phyloP scores from a whole-genome alignment of 2,888 invertebrate genomes.

The Stegana nigrithorax region DNA sequence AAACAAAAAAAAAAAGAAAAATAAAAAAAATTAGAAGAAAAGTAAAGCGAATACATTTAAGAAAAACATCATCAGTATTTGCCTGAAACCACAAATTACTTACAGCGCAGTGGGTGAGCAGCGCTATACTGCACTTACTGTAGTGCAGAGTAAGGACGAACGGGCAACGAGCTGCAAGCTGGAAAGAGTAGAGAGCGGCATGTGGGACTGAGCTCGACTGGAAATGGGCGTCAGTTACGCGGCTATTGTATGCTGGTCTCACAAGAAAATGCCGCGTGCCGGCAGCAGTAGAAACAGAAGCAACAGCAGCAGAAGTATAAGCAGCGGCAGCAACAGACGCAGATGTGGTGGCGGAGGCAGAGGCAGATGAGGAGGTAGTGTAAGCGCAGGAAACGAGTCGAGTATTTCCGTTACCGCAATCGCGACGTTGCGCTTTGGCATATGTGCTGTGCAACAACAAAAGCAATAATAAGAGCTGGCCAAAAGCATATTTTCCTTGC shows the following conservation, averaged over 20 bases:
- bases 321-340: background rate
- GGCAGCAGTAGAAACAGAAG: background rate
- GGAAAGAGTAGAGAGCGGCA: conserved; percentile 10
- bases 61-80: conserved; percentile 60
- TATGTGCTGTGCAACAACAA: conserved; percentile 15
- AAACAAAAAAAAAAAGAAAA: background rate
- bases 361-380: too few relatives aligned
- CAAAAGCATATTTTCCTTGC: conserved; percentile 31
- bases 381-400: background rate
- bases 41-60: conserved; percentile 55
- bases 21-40: conserved; percentile 10
- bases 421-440: conserved; percentile 29
- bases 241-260: too few relatives aligned
- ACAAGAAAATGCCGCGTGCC: background rate
- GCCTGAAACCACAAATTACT: conserved; percentile 61
- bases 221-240: too few relatives aligned
- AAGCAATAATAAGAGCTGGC: conserved; percentile 8
- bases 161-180: conserved; percentile 42
- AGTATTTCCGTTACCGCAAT: background rate
- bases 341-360: background rate
- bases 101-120: too few relatives aligned
- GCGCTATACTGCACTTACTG: too few relatives aligned
- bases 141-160: too few relatives aligned
- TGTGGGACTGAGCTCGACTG: background rate
- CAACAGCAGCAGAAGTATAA: background rate